Evolutionary conservation across 2,113 vertebrate species (phyloP), one percentile per base, ranked within the genome.

Genomic region (Bothrops jararaca): DNA sequence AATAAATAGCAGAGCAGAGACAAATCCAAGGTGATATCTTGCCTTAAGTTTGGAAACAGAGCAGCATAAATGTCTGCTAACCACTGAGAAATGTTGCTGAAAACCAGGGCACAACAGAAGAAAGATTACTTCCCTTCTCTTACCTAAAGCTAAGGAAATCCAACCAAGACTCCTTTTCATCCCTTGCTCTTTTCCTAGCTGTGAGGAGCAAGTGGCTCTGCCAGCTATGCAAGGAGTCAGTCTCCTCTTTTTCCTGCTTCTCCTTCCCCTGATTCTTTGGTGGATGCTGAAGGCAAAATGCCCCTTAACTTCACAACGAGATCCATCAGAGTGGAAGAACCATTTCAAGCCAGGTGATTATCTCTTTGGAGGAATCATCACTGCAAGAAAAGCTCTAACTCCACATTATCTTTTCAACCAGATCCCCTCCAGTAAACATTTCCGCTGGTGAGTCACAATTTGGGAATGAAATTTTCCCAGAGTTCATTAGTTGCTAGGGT

Each of bases 371-470:
- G 39, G 80, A 29, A 8, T 85, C 42, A 11, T 45, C 8, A 24
- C 80, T 11, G 42, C 42, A 48, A 85, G 39, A 3, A 23, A 64
- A 29, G 3, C 0, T 85, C 26, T 45, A 24, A 24, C 3, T 11
- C 42, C 22, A 29, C 8, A 29, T 7, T 60, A 60, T 26, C 26
- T 24, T 29, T 60, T 60, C 58, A 60, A 29, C 24, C 1, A 3
- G 0, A 7, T 45, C 11, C 85, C 85, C 3, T 12, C 42, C 22
- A 48, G 0, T 2, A 9, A 23, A 10, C 1, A 0, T 10, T 45
- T 48, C 23, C 22, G 0, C 8, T 4, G 18, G 85, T n/a, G 45
- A 86, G 85, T 86, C 20, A 45, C 24, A 1, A 5, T 86, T n/a
- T 12, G 3, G 8, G 42, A 45, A 48, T 3, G 45, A 48, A 48